These are phyloP conservation scores for Oryzias curvinotus DNA, from an alignment of 2,113 vertebrate genomes.

Conservation along the genomic window DNA sequence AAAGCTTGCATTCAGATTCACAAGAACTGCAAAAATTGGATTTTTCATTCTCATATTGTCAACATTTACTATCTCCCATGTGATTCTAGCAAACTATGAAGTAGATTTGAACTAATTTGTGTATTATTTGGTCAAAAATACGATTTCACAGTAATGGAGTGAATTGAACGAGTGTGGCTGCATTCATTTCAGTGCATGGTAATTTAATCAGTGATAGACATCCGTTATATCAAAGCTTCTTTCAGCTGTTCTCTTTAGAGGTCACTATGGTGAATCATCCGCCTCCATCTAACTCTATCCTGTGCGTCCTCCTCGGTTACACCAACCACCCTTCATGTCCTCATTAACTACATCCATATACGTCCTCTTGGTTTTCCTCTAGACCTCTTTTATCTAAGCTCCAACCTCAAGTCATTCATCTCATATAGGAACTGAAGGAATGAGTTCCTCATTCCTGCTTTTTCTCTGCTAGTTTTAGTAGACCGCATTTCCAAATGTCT, in stretches of 20 bases:
- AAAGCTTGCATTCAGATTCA: too few species aligned
- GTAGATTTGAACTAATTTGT: constrained; percentile 41
- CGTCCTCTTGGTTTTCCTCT: too few species aligned
- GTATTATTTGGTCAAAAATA: constrained; percentile 38
- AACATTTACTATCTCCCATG: not conserved
- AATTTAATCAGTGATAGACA: constrained; percentile 29
- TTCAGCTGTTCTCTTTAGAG: too few species aligned
- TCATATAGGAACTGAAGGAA: not conserved
- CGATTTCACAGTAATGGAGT: constrained; percentile 6
- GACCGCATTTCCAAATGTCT: constrained; percentile 24
- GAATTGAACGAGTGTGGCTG: constrained; percentile 24
- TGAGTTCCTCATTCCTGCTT: constrained; percentile 9
- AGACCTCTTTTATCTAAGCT: too few species aligned
- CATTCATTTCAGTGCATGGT: constrained; percentile 21
- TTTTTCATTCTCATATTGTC: too few species aligned
- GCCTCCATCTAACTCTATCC: too few species aligned
- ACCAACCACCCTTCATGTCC: too few species aligned
- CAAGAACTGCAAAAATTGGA: too few species aligned
- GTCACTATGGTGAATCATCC: too few species aligned
- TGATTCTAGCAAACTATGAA: not conserved
- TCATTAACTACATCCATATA: too few species aligned
- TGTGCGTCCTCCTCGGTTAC: too few species aligned
- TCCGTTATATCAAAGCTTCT: constrained; percentile 7
- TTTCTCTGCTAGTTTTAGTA: constrained; percentile 18
- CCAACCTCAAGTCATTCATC: not conserved